These are phyloP conservation scores for Gracilinanus agilis DNA, from an alignment of 2,113 vertebrate species.

Conservation along the genomic window DNA sequence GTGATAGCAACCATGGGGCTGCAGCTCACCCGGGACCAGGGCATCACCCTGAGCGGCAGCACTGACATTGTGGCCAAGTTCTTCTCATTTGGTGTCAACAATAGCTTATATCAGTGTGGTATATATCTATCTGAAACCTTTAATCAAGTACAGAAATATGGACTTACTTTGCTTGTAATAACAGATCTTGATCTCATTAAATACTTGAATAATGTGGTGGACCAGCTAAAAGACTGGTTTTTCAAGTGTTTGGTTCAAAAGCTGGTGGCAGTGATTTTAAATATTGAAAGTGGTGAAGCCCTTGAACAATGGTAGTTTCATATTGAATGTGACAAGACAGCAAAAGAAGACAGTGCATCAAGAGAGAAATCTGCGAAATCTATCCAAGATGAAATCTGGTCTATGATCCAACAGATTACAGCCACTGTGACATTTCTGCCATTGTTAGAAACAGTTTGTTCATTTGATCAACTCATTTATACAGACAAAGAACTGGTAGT, in stretches of 20 bases:
- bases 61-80: constrained; percentile 95
- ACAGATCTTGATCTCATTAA: constrained; percentile 93
- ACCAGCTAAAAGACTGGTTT: constrained; percentile 97
- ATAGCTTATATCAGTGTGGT: constrained; percentile 97
- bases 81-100: constrained; percentile 97
- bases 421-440: constrained; percentile 97
- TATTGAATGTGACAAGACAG: constrained; percentile 95
- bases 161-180: constrained; percentile 94
- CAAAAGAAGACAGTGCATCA: constrained; percentile 90
- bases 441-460: constrained; percentile 93
- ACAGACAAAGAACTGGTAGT: constrained; percentile 95
- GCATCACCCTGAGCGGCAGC: constrained; percentile 94
- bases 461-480: constrained; percentile 97
- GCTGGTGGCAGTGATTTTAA: constrained; percentile 95
- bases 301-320: constrained; percentile 98
- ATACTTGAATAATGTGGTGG: constrained; percentile 94
- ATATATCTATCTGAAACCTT: constrained; percentile 97
- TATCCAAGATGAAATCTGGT: constrained; percentile 97
- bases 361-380: constrained; percentile 95
- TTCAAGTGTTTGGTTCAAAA: constrained; percentile 95
- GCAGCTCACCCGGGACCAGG: constrained; percentile 84
- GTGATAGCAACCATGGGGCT: constrained; percentile 76
- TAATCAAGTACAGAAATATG: constrained; percentile 93
- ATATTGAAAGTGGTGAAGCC: constrained; percentile 92
- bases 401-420: constrained; percentile 96